Evolutionary conservation across 2,888 invertebrate species (phyloP).

Genomic region (Druceiella hillmani): DNA sequence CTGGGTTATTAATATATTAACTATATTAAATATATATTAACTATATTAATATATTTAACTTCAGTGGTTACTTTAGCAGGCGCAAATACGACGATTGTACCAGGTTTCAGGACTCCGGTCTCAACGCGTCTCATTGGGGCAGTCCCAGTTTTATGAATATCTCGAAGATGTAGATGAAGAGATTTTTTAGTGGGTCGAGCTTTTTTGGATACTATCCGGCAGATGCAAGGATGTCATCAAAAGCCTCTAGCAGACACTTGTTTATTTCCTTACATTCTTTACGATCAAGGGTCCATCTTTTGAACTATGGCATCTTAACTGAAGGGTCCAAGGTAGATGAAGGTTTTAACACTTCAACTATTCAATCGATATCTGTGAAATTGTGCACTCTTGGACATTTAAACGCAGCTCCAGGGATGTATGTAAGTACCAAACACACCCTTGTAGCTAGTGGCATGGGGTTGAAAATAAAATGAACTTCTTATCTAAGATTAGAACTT

Average conservation of each 20-base stretch:
- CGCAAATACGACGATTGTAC: conserved; percentile 97
- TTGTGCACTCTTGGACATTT: too few relatives aligned
- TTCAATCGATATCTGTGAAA: too few relatives aligned
- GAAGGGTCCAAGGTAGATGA: conserved; percentile 93
- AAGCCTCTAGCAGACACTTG: conserved; percentile 93
- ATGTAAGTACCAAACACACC: too few relatives aligned
- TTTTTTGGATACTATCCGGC: too few relatives aligned
- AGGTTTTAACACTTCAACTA: too few relatives aligned
- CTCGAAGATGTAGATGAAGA: conserved; percentile 97
- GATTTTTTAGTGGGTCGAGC: conserved; percentile 96
- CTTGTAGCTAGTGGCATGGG: too few relatives aligned
- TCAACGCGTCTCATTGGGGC: conserved; percentile 99
- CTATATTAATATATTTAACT: conserved; percentile 99
- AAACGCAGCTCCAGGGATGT: too few relatives aligned
- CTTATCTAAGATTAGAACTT: too few relatives aligned
- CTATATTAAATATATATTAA: too few relatives aligned
- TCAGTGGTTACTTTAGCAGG: conserved; percentile 97
- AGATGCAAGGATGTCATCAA: conserved; percentile 95
- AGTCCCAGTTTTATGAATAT: conserved; percentile 99
- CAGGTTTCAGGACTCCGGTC: conserved; percentile 95
- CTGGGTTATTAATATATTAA: too few relatives aligned
- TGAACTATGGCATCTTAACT: conserved; percentile 94
- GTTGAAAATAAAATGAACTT: too few relatives aligned
- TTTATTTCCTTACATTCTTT: conserved; percentile 93
- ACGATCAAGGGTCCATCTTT: conserved; percentile 95